Evolutionary conservation across 2,113 vertebrate genomes (phyloP).

Genomic region (Elephantulus edwardii): DNA sequence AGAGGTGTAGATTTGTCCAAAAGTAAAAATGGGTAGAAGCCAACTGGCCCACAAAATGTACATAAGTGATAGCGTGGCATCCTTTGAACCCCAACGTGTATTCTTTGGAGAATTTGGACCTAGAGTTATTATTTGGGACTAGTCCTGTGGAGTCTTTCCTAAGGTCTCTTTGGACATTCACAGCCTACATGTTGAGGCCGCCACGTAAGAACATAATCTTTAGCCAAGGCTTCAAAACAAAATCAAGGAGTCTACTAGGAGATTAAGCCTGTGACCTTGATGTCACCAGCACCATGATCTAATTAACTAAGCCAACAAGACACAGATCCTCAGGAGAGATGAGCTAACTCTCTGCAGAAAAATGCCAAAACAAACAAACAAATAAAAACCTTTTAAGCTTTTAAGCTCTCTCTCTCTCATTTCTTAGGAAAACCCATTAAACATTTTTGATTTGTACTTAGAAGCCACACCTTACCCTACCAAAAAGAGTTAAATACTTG

Average conservation of each 20-base stretch:
- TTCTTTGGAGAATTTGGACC: neutral
- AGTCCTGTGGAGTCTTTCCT: neutral
- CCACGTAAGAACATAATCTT: neutral
- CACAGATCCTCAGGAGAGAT: slow-evolving; percentile 15
- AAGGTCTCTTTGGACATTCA: neutral
- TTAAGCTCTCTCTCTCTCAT: neutral
- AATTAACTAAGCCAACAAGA: slow-evolving; percentile 54
- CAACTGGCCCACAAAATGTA: neutral
- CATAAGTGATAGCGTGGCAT: neutral
- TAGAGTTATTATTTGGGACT: neutral
- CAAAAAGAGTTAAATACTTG: slow-evolving; percentile 9
- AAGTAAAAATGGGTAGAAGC: neutral
- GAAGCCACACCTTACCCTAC: neutral
- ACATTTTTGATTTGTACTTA: slow-evolving; percentile 12
- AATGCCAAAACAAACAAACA: neutral
- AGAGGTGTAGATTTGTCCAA: neutral
- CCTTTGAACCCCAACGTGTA: neutral
- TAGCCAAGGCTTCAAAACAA: slow-evolving; percentile 8
- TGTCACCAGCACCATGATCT: neutral
- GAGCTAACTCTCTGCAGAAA: neutral
- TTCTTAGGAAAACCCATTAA: slow-evolving; percentile 40
- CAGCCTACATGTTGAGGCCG: neutral
- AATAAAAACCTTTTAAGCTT: neutral
- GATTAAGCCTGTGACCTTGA: slow-evolving; percentile 32
- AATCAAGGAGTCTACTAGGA: neutral